Evolutionary conservation across 2,797 vertebrate species (phyloP).

Genomic region (Pangasius larnaudii): DNA sequence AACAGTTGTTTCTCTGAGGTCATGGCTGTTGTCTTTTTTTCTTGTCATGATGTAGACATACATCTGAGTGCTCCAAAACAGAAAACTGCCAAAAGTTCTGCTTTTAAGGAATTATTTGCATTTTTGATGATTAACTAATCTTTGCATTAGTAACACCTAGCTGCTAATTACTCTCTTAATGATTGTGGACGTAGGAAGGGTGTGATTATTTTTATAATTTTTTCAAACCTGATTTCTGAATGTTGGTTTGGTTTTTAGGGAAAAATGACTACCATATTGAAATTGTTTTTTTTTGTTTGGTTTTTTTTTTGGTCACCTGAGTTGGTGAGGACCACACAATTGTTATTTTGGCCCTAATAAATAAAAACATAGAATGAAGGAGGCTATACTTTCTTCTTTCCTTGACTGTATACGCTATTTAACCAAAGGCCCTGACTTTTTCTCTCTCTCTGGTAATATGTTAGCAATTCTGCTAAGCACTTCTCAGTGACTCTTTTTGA

Average conservation of each 20-base stretch:
- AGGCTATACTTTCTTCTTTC: not conserved
- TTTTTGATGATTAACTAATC: not conserved
- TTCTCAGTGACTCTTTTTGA: slow-evolving; percentile 27
- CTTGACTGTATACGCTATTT: slow-evolving; percentile 49
- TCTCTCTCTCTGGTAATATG: slow-evolving; percentile 43
- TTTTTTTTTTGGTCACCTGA: too few relatives aligned
- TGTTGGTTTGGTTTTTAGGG: not conserved
- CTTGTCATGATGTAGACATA: not conserved
- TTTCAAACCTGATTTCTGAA: not conserved
- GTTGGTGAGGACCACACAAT: not conserved
- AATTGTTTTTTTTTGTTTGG: not conserved
- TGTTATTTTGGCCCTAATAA: not conserved
- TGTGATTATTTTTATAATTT: not conserved
- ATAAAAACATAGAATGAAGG: not conserved
- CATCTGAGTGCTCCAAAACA: not conserved
- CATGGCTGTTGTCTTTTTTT: not conserved
- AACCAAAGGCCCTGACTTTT: slow-evolving; percentile 53
- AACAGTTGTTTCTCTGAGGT: too few relatives aligned
- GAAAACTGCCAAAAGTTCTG: not conserved
- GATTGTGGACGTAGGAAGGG: not conserved
- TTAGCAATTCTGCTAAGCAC: not conserved
- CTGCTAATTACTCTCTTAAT: not conserved
- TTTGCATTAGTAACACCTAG: not conserved
- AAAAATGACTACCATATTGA: not conserved
- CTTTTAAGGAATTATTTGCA: not conserved